Base-by-base conservation (phyloP, 2,113 vertebrate species). In the Eudyptes chrysolophus region DNA sequence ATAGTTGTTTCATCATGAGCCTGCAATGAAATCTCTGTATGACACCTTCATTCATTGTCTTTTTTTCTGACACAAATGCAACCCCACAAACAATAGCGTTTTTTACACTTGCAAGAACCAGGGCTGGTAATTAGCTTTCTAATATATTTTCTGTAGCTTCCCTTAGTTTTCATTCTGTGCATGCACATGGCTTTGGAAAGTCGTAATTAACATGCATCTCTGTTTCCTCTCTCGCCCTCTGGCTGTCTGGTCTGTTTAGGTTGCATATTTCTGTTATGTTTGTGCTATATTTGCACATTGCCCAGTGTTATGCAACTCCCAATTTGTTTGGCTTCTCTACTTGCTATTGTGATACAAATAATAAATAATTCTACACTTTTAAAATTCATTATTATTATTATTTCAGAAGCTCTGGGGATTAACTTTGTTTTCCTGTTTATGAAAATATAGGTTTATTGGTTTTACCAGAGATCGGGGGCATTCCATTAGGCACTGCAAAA, bases 311-410 rank as follows among this genome's bases (percentile, higher is more conserved):
- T 81, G 89, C 83, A 94, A 77, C 36, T 57, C 10, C 5, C 27
- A 61, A 6, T 84, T 72, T 81, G 15, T 81, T 91, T 94, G 74
- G 55, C 74, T 89, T 61, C n/a, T 64, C 44, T 79, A 17, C 55
- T 91, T 93, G 48, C 48, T 87, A 40, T 82, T 93, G 61, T 95
- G 81, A 74, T 93, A 84, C 66, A 85, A 90, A 93, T 76, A 91
- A 64, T 72, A 79, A 93, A 57, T 83, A 90, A 68, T 78, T 62
- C 68, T 70, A 54, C n/a, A 34, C 46, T 86, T 88, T 32, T 8
- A 66, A 82, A 88, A 49, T 11, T 61, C 11, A 24, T 70, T 79
- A 40, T 42, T 42, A 42, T 60, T 96, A 42, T 60, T 96, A 80
- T 92, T 94, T 88, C 75, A 92, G 51, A 94, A 92, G 10, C 46